Base-by-base conservation (phyloP, 2,113 vertebrate species). In the Siniperca knerii region DNA sequence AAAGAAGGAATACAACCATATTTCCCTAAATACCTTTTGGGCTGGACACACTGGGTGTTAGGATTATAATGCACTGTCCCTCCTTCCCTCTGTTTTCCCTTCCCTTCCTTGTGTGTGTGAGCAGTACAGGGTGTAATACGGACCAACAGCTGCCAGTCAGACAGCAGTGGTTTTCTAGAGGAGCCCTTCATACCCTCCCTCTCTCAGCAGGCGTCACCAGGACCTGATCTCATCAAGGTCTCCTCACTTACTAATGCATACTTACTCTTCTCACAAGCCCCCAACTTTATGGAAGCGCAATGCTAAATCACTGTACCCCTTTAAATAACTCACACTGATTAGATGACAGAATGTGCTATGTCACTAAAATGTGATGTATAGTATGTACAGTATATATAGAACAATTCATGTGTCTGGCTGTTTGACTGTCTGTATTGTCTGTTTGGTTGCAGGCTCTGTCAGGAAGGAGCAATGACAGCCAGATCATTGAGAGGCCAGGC, bases 91-190 rank as follows among this genome's bases (percentile, higher is more conserved):
- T 79, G 9, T 44, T 20, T 40, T 12, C 20, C 5, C 16, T 23
- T 42, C 8, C 6, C 13, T 40, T 8, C 9, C 54, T 8, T 9
- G n/a, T 79, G 10, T 82, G 5, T 85, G 40, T 86, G 44, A 73
- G 67, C 66, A 87, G 83, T 54, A 3, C 23, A 37, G 10, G 44
- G 54, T 46, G 37, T 94, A 13, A 64, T 95, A 66, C 95, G 92
- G 79, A 94, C 94, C 55, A 97, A 95, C 85, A 97, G 96, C 88
- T 94, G 94, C 89, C 97, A 96, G 79, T 97, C 97, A 37, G 97
- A 97, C 86, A 97, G 96, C 92, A 96, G 96, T 21, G 96, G 96
- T 1, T 97, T 97, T 90, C 85, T 94, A 79, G 97, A 97, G 70
- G 97, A 97, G 25, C 92, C 94, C 0, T 80, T 76, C 0, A 92